phyloP scores from a whole-genome alignment of 1,140 invertebrate genomes.

The Leptinotarsa texana region DNA sequence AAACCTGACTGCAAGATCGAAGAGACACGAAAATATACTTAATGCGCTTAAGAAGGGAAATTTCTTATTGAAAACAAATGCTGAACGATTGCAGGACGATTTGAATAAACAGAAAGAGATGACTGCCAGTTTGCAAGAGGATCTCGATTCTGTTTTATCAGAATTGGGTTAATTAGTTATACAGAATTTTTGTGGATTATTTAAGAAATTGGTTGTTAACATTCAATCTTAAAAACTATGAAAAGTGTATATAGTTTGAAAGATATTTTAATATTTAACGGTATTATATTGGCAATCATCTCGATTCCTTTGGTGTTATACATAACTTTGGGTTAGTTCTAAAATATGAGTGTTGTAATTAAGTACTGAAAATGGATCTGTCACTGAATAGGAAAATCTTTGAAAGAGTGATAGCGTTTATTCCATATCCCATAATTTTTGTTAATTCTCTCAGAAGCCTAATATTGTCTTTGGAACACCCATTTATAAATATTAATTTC shows the following conservation, averaged over 20 bases:
- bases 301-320: no score
- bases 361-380: no score
- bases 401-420: no score
- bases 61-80: slow-evolving; percentile 81
- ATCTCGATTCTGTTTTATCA: slow-evolving; percentile 78
- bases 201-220: neutral
- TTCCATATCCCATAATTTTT: neutral
- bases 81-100: slow-evolving; percentile 83
- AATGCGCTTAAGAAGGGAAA: slow-evolving; percentile 83
- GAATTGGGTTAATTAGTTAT: slow-evolving; percentile 63
- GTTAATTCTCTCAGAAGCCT: neutral
- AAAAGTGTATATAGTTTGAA: neutral
- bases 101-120: slow-evolving; percentile 79
- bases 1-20: slow-evolving; percentile 65
- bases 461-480: neutral
- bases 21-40: slow-evolving; percentile 75
- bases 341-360: no score
- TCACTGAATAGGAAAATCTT: no score
- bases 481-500: neutral
- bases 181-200: neutral
- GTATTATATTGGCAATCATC: no score
- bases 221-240: no score
- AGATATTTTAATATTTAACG: neutral
- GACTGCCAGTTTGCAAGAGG: slow-evolving; percentile 74
- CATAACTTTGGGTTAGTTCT: no score